Base-by-base conservation (phyloP, 2,797 vertebrate species). In the Pampus argenteus region DNA sequence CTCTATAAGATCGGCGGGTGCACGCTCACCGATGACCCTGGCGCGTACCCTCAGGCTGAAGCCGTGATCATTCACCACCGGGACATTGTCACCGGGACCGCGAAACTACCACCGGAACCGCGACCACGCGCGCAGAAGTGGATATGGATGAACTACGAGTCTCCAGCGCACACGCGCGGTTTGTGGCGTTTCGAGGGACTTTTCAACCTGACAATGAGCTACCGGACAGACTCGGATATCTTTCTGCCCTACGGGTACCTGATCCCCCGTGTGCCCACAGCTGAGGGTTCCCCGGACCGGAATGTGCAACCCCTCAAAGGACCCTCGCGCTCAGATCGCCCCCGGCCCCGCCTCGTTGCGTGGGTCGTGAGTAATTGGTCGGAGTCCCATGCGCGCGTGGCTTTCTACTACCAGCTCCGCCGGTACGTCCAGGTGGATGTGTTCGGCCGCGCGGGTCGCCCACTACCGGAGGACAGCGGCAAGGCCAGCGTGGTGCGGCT, bases 61-160 rank as follows among this genome's bases (percentile, higher is more conserved):
- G 93, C 92, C 0, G 90, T 95, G 15, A 51, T 95, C 64, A 9
- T 94, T 1, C 94, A 95, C 78, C 93, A 95, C 89, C 88, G 93
- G 34, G 94, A 95, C 14, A 73, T 94, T 0, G 66, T 69, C 40
- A 40, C 2, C 9, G 85, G 88, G 9, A 8, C 20, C 4, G 82
- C 58, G 0, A 36, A 81, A 76, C 87, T 96, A 31, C 93, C 91
- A 0, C 6, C 68, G 7, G 65, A 59, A 11, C 91, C 86, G 13
- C 92, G 97, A 4, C 95, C 96, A 0, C 71, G 59, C 0, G 85
- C 50, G 9, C 98, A 98, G 79, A 97, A 94, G 71, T 98, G 98
- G 97, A 96, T 98, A 4, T 99, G 98, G 97, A 95, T 98, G 95
- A 98, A 98, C 91, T 96, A 96, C 60, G 98, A 99, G 92, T 99